Evolutionary conservation across 2,113 vertebrate genomes (phyloP).

Genomic region (Megaleporinus macrocephalus): DNA sequence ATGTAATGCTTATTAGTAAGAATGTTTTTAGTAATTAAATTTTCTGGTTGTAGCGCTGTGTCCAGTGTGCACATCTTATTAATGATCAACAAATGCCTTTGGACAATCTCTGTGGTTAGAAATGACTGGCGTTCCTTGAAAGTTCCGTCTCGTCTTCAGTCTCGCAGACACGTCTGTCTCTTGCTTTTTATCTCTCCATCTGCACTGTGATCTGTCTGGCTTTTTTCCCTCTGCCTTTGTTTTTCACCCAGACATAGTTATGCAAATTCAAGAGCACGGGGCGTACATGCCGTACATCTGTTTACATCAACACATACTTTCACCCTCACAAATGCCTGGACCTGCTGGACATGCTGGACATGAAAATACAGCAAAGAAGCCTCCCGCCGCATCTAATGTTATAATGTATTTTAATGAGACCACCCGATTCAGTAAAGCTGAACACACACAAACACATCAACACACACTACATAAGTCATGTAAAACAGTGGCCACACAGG

Average conservation of each 20-base stretch:
- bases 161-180: conserved; percentile 44
- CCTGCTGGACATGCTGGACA: too few species aligned
- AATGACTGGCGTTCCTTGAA: neutral
- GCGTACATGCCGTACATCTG: neutral
- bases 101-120: neutral
- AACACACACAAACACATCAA: conserved; percentile 12
- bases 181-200: conserved; percentile 42
- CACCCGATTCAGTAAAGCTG: neutral
- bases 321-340: neutral
- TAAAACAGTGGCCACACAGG: neutral
- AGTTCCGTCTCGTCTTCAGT: conserved; percentile 22
- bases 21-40: too few species aligned
- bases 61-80: too few species aligned
- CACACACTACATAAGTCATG: neutral
- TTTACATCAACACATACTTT: neutral
- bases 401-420: neutral
- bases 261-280: conserved; percentile 16
- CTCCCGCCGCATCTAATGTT: neutral
- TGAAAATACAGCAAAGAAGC: neutral
- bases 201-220: conserved; percentile 40
- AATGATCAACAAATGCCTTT: too few species aligned
- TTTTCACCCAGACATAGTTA: neutral
- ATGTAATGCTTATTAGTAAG: neutral
- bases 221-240: conserved; percentile 28
- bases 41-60: too few species aligned